Evolutionary conservation across 2,113 vertebrate genomes (phyloP).

Genomic region (Apteryx mantelli): DNA sequence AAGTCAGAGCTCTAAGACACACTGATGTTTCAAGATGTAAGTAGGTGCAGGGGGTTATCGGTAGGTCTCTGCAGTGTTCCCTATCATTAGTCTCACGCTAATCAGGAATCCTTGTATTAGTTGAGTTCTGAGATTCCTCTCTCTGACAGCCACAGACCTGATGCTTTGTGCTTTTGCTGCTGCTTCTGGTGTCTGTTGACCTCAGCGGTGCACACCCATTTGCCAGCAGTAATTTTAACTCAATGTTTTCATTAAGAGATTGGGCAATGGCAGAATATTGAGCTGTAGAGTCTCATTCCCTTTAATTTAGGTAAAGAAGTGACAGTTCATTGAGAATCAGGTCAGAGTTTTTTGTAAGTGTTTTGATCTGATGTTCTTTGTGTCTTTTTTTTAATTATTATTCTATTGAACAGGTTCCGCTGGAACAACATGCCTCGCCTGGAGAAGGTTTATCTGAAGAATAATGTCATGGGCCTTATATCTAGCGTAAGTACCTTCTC

Average conservation of each 20-base stretch:
- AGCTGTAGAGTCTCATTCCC: background rate
- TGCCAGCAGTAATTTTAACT: background rate
- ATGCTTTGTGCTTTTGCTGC: slow-evolving; percentile 3
- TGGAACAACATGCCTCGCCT: slow-evolving; percentile 94
- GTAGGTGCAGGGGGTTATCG: background rate
- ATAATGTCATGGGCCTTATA: slow-evolving; percentile 93
- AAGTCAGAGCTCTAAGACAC: background rate
- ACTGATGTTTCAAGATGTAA: rapidly evolving
- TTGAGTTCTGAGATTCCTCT: background rate
- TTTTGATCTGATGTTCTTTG: background rate
- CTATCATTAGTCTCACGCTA: background rate
- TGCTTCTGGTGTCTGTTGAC: background rate
- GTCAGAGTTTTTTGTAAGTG: background rate
- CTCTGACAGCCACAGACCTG: background rate
- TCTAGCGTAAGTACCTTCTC: slow-evolving; percentile 77
- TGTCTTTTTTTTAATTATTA: background rate
- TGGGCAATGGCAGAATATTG: background rate
- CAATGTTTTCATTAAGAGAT: background rate
- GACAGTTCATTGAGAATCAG: background rate
- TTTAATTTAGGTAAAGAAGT: background rate
- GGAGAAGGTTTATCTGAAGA: slow-evolving; percentile 93
- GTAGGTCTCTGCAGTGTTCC: background rate
- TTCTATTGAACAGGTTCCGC: slow-evolving; percentile 80
- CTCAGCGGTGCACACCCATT: background rate
- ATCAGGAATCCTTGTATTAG: slow-evolving; percentile 34